phyloP scores from a whole-genome alignment of 2,113 vertebrate species.

The Numida meleagris region DNA sequence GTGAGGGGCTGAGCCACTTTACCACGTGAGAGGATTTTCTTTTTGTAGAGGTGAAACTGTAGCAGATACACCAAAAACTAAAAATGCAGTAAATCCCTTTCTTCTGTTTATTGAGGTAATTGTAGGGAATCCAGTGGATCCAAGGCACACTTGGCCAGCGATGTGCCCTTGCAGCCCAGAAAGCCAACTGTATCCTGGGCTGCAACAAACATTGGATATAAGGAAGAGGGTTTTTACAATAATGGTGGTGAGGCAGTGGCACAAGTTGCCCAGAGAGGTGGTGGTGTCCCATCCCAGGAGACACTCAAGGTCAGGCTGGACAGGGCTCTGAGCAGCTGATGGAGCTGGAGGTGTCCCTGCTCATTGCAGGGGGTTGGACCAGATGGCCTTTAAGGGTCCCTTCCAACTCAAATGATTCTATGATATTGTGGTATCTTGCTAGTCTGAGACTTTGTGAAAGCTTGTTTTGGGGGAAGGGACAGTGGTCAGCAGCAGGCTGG shows the following conservation, averaged over 20 bases:
- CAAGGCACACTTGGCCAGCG: fast-evolving
- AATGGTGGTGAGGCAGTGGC: neutral
- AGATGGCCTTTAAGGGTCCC: too few species aligned
- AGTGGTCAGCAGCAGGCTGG: fast-evolving
- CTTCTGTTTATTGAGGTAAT: neutral
- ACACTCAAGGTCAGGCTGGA: too few species aligned
- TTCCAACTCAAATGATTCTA: too few species aligned
- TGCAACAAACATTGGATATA: too few species aligned
- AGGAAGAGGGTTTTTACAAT: too few species aligned
- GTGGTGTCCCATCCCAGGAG: too few species aligned
- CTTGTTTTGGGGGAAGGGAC: neutral
- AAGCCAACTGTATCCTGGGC: too few species aligned
- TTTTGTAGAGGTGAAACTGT: neutral
- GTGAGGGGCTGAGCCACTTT: neutral
- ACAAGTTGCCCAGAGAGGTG: too few species aligned
- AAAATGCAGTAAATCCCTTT: neutral
- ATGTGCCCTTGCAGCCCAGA: too few species aligned
- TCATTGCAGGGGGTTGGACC: too few species aligned
- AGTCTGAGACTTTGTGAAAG: neutral
- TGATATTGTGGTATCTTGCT: neutral
- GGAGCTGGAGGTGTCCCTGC: too few species aligned
- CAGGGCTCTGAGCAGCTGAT: too few species aligned
- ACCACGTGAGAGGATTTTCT: neutral
- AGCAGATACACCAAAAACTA: fast-evolving
- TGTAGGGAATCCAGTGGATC: neutral